Evolutionary conservation across 2,888 invertebrate species (phyloP).

Genomic region (Ceratothoa steindachneri): DNA sequence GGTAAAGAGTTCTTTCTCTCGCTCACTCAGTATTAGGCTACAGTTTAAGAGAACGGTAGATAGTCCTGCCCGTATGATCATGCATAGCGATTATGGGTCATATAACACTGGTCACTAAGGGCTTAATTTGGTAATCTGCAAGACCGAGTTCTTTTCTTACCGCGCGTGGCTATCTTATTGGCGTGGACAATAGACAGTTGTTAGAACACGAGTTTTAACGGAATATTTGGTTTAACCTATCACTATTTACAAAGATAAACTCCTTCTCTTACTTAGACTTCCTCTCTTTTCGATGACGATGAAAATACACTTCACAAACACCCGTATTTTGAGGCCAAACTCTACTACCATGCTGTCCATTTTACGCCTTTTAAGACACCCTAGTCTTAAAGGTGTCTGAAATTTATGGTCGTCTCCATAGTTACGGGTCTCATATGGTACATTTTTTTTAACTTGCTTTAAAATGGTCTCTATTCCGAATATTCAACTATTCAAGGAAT

Average conservation of each 20-base stretch:
- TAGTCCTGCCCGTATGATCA: neutral
- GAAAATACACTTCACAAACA: neutral
- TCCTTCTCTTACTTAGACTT: conserved; percentile 3
- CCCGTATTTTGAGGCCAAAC: neutral
- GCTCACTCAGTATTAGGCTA: neutral
- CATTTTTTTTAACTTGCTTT: neutral
- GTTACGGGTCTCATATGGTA: neutral
- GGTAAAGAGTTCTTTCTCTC: neutral
- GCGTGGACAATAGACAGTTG: conserved; percentile 32
- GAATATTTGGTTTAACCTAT: conserved; percentile 35
- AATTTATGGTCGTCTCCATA: neutral
- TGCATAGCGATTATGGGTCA: neutral
- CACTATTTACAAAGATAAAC: conserved; percentile 29
- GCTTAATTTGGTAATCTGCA: neutral
- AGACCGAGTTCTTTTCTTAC: neutral
- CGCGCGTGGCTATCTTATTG: neutral
- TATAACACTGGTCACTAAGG: neutral
- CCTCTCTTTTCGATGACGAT: neutral
- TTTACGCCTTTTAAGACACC: neutral
- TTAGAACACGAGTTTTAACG: conserved; percentile 39
- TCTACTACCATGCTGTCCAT: neutral
- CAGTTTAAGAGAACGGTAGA: neutral
- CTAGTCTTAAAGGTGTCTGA: neutral
- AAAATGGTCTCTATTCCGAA: neutral
- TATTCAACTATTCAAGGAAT: neutral